Conservation (phyloP, 2,113 vertebrate genomes). For the Pavo muticus region DNA sequence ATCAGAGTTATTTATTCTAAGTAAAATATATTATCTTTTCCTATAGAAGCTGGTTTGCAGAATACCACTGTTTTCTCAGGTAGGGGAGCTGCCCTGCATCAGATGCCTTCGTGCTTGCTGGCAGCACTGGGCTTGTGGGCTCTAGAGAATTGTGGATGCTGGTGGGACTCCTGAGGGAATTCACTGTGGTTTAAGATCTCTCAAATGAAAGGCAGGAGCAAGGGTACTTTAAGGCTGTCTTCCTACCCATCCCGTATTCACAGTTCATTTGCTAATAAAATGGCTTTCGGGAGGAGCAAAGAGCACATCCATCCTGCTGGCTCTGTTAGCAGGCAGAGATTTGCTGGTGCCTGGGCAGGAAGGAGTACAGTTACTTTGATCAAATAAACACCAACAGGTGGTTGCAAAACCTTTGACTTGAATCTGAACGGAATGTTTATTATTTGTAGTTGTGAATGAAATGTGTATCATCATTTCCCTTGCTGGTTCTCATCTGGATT, state of each 20-base stretch:
- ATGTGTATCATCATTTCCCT: not conserved
- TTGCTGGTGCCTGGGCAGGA: slow-evolving; percentile 9
- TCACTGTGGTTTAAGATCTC: not conserved
- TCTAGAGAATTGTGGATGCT: not conserved
- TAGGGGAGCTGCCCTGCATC: not conserved
- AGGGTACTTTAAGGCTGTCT: not conserved
- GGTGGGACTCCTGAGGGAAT: not conserved
- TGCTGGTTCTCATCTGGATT: not conserved
- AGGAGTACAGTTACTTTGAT: not conserved
- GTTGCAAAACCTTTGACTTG: not conserved
- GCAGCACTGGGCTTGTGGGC: not conserved
- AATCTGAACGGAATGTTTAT: not conserved
- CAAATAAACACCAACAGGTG: not conserved
- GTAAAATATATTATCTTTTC: not conserved
- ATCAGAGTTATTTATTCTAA: not conserved
- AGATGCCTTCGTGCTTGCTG: not conserved
- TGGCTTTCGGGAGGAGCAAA: not conserved
- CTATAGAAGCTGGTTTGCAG: not conserved
- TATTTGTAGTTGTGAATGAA: not conserved
- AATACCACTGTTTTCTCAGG: not conserved
- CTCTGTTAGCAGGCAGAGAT: not conserved
- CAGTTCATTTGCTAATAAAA: not conserved
- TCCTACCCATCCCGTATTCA: not conserved
- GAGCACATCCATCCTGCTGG: not conserved
- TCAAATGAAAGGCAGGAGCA: not conserved